phyloP scores from a whole-genome alignment of 92 coral and sea anemone genomes.

The Parazoanthus atlanticus region DNA sequence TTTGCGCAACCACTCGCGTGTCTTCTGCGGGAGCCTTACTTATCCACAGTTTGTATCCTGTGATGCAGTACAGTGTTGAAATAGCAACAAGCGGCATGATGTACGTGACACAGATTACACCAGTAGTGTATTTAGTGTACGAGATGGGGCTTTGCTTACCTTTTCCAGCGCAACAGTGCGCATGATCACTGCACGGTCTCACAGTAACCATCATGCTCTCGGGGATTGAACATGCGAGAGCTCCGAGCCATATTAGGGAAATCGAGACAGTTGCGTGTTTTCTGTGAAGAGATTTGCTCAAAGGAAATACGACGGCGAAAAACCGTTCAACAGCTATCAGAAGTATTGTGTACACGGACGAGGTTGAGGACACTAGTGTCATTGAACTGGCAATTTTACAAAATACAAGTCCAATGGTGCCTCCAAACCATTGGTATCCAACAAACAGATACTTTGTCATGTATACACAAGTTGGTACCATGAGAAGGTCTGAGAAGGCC shows the following conservation, averaged over 20 bases:
- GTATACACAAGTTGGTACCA: conserved; percentile 65
- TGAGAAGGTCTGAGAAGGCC: conserved; percentile 80
- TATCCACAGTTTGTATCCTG: conserved; percentile 71
- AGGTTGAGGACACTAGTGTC: conserved; percentile 58
- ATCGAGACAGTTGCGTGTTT: conserved; percentile 39
- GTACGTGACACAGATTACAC: conserved; percentile 57
- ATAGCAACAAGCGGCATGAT: conserved; percentile 62
- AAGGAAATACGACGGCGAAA: conserved; percentile 65
- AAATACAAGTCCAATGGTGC: conserved; percentile 65
- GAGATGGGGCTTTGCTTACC: conserved; percentile 61
- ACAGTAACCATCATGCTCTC: conserved; percentile 61
- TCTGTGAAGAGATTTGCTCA: conserved; percentile 54
- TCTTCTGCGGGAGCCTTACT: conserved; percentile 70
- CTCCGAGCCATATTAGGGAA: conserved; percentile 56
- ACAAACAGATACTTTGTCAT: conserved; percentile 62
- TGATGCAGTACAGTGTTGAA: conserved; percentile 54
- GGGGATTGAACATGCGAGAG: conserved; percentile 65
- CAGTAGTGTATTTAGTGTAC: conserved; percentile 46
- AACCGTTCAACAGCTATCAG: conserved; percentile 78
- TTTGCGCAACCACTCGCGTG: conserved; percentile 38
- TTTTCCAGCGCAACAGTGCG: conserved; percentile 46
- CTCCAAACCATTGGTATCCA: conserved; percentile 75
- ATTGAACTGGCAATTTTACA: conserved; percentile 61
- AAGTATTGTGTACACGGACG: conserved; percentile 71
- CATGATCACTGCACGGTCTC: conserved; percentile 11